Base-by-base conservation (phyloP, 2,113 vertebrate genomes). In the Pao palembangensis region DNA sequence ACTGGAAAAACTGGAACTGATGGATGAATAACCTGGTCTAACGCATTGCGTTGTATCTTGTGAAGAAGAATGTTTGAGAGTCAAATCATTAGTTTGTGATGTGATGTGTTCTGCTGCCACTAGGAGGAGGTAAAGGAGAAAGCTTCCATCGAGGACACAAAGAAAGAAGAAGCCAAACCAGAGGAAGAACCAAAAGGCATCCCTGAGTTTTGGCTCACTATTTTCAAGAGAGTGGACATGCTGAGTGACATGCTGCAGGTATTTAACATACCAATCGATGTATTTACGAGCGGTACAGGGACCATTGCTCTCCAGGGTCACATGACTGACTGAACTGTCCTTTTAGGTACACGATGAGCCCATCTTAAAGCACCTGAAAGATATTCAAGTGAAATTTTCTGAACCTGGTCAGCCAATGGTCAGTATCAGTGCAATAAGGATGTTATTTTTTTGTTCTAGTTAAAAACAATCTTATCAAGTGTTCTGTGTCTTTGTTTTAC, bases 141-240 rank as follows among this genome's bases (percentile, higher is more conserved):
- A 78, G 91, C 92, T 55, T 86, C 93, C 58, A 85, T 97, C 85
- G 92, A 95, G 17, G 91, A 94, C 47, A 92, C 95, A 55, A 94
- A 93, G 52, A 92, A 91, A 85, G 92, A 86, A 17, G 90, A 90
- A 42, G 52, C 88, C 0, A 73, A 67, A 0, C 90, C 92, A 69
- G 91, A 92, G 63, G 87, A 91, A 56, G 91, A 91, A 67, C 88
- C 92, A 31, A 96, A 91, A 86, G 96, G 97, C 77, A 94, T 99
- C 58, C 97, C 96, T 0, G 96, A 97, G 72, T 99, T 99, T 88
- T 99, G 97, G 97, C 93, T 98, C 47, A 97, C 95, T 53, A 94
- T 99, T 83, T 99, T 99, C 79, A 95, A 93, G 82, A 98, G 94
- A 3, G 96, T 98, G 79, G 96, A 98, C 79, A 96, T 99, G 94